phyloP scores from a whole-genome alignment of 30 jellyfish, hydroid and myxozoan genomes.

The Cassiopea xamachana region DNA sequence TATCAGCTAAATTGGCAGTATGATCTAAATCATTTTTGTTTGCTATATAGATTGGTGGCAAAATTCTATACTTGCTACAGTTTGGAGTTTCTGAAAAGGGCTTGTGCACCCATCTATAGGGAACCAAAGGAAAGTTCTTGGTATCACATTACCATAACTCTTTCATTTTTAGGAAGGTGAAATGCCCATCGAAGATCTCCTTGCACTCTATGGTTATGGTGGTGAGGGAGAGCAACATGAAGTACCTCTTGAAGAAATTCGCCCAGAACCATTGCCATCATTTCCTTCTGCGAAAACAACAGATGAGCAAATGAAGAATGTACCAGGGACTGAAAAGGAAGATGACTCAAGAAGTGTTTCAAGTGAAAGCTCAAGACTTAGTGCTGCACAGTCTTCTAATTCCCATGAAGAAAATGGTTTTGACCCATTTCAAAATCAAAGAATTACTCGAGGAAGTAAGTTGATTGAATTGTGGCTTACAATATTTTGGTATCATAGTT shows the following conservation, averaged over 20 bases:
- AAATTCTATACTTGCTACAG: no score
- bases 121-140: no score
- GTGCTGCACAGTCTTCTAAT: constrained; percentile 64
- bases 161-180: constrained; percentile 88
- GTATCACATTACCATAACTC: neutral
- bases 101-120: no score
- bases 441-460: constrained; percentile 97
- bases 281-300: constrained; percentile 37
- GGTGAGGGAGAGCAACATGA: constrained; percentile 78
- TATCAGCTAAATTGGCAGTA: no score
- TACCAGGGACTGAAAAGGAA: constrained; percentile 15
- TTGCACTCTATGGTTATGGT: constrained; percentile 78
- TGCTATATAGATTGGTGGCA: no score
- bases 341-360: constrained; percentile 69
- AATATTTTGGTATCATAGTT: no score
- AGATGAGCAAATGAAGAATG: constrained; percentile 1
- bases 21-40: no score
- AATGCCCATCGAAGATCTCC: constrained; percentile 97
- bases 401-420: constrained; percentile 75
- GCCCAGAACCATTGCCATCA: constrained; percentile 67
- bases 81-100: no score
- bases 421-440: constrained; percentile 97
- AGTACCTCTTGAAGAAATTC: constrained; percentile 74
- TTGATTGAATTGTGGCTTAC: neutral
- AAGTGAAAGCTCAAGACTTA: constrained; percentile 72